Conservation (phyloP, 2,113 vertebrate genomes). For the Eurystomus gularis region DNA sequence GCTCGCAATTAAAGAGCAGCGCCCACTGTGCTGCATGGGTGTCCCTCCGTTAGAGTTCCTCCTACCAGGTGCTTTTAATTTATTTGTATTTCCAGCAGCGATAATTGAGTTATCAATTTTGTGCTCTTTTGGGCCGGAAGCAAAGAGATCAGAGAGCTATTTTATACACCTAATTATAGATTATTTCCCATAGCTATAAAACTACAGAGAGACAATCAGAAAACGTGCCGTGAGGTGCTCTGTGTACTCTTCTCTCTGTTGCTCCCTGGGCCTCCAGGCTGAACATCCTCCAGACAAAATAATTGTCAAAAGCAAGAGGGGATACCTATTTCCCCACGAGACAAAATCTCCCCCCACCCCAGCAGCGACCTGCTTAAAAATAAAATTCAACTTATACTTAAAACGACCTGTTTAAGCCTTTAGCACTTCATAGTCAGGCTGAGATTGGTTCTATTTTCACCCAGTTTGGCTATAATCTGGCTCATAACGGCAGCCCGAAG, state of each 20-base stretch:
- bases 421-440: not conserved
- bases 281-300: not conserved
- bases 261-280: not conserved
- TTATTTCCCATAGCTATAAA: conserved; percentile 58
- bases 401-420: not conserved
- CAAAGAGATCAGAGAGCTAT: conserved; percentile 49
- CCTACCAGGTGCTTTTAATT: conserved; percentile 48
- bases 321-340: not conserved
- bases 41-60: not conserved
- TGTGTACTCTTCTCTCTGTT: not conserved
- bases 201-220: not conserved
- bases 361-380: conserved; percentile 15
- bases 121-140: conserved; percentile 57
- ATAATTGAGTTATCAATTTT: conserved; percentile 67
- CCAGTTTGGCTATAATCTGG: not conserved
- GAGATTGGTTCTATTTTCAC: conserved; percentile 10
- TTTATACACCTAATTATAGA: conserved; percentile 61
- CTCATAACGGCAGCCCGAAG: not conserved
- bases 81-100: conserved; percentile 62
- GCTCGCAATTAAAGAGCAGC: not conserved
- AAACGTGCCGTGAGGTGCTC: not conserved
- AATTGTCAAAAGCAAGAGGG: not conserved
- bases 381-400: not conserved
- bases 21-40: not conserved
- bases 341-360: not conserved